A percentile compares a stretch with the other conserved stretches of the same genome.
These are phyloP conservation scores for Eubasilissa splendida DNA, from an alignment of 2,888 invertebrate species.

Conservation along the genomic window DNA sequence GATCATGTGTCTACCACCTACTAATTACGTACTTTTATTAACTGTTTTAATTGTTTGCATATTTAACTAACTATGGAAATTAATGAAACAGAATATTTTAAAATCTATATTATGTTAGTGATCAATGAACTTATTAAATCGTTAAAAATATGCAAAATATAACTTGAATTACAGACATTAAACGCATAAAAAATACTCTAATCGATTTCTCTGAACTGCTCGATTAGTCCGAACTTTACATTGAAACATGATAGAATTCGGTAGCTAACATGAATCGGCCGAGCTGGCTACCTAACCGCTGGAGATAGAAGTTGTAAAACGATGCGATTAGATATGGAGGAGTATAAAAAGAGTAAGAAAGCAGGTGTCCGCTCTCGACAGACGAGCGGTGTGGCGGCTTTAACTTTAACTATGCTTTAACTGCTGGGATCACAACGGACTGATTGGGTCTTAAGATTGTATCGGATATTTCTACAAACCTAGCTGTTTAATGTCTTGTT, in stretches of 20 bases:
- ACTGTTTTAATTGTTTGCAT: no score
- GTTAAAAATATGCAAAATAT: no score
- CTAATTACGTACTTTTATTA: no score
- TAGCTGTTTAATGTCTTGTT: conserved; percentile 14
- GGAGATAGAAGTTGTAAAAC: conserved; percentile 1
- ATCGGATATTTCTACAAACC: conserved; percentile 24
- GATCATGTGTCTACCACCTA: no score
- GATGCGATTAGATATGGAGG: conserved; percentile 14
- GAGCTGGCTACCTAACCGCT: background rate
- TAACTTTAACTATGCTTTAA: conserved; percentile 8
- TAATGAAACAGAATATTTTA: no score
- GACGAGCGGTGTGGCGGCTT: conserved; percentile 18
- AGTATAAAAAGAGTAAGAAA: conserved; percentile 13
- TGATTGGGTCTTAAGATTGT: conserved; percentile 28
- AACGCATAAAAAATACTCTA: background rate
- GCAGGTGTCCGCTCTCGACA: conserved; percentile 25
- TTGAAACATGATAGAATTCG: conserved; percentile 17
- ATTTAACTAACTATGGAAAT: no score
- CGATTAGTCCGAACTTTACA: conserved; percentile 2
- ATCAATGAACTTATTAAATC: no score
- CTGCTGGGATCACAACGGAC: conserved; percentile 8
- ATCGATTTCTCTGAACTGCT: conserved; percentile 9
- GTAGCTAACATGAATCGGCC: background rate
- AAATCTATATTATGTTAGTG: no score
- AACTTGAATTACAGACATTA: no score